Conservation (phyloP, 2,113 vertebrate species). For the Elachura formosa region DNA sequence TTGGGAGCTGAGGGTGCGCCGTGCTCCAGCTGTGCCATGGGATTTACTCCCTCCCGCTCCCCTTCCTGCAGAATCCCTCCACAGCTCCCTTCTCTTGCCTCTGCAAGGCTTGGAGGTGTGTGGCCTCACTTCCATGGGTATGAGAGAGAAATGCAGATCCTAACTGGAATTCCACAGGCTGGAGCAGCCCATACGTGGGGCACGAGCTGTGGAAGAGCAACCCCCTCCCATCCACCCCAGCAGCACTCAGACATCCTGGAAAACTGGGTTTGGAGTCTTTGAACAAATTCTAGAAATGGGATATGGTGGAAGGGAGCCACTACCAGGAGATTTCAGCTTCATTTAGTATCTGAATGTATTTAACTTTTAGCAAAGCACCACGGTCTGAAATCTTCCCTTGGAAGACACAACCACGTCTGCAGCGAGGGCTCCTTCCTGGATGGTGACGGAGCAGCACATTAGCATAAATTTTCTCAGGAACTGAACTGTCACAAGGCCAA, state of each 20-base stretch:
- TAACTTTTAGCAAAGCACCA: conserved; percentile 50
- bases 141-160: background rate
- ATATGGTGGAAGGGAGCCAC: background rate
- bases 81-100: background rate
- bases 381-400: conserved; percentile 33
- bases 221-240: background rate
- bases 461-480: conserved; percentile 68
- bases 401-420: conserved; percentile 3
- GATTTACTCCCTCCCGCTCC: background rate
- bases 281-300: background rate
- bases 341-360: background rate
- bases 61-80: background rate
- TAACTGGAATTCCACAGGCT: fast-evolving
- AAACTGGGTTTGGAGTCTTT: fast-evolving
- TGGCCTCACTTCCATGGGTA: background rate
- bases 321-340: background rate
- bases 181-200: background rate
- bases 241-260: background rate
- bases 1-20: background rate
- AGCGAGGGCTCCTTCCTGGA: conserved; percentile 54
- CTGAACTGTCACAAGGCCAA: conserved; percentile 42
- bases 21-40: background rate
- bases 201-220: fast-evolving
- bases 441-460: conserved; percentile 58
- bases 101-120: background rate